phyloP scores from a whole-genome alignment of 2,113 vertebrate species.

The Nymphicus hollandicus region DNA sequence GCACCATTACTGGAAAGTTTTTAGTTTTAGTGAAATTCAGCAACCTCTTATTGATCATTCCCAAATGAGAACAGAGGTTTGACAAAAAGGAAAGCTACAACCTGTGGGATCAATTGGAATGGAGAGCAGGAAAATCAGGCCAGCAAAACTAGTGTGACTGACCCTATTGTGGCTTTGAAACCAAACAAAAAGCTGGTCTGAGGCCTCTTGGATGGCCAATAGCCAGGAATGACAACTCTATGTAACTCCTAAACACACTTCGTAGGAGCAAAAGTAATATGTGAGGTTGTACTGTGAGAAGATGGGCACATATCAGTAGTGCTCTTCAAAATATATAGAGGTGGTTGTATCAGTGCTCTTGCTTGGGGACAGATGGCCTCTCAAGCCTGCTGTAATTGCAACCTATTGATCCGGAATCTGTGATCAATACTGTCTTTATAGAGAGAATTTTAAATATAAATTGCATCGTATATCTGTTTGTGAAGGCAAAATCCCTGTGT shows the following conservation, averaged over 20 bases:
- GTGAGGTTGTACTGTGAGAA: neutral
- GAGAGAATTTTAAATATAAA: slow-evolving; percentile 67
- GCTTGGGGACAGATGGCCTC: slow-evolving; percentile 47
- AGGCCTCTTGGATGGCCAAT: neutral
- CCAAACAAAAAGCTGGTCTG: neutral
- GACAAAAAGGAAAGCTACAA: neutral
- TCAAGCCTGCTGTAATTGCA: slow-evolving; percentile 60
- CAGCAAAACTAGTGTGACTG: neutral
- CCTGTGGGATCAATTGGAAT: neutral
- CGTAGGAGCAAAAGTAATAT: neutral
- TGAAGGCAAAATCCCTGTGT: neutral
- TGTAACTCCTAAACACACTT: neutral
- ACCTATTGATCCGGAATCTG: slow-evolving; percentile 58
- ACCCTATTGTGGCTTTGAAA: neutral
- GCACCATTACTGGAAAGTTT: neutral
- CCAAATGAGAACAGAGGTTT: neutral
- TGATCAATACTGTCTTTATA: slow-evolving; percentile 66
- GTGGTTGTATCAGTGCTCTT: neutral
- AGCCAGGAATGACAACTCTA: neutral
- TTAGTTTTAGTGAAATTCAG: neutral
- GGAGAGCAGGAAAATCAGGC: neutral
- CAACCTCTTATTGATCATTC: neutral
- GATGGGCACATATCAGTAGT: neutral
- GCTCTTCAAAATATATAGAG: neutral
- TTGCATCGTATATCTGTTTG: slow-evolving; percentile 60